phyloP scores from a whole-genome alignment of 2,888 invertebrate genomes.

The Dexiosoma caninum region DNA sequence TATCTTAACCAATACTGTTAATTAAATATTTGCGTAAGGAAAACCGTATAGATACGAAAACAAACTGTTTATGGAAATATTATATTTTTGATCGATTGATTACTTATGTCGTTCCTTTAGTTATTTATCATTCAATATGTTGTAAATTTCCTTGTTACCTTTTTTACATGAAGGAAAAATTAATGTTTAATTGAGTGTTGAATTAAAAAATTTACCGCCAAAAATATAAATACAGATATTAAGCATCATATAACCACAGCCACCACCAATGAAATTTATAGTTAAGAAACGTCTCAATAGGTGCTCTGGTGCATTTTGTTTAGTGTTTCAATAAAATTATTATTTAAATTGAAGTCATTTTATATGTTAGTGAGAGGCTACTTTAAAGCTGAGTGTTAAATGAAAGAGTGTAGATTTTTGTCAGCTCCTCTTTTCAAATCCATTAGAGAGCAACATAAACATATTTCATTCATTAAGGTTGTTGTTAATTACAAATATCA shows the following conservation, averaged over 20 bases:
- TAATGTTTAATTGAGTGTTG: slow-evolving; percentile 29
- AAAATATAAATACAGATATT: background rate
- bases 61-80: too few relatives aligned
- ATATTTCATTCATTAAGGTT: slow-evolving; percentile 4
- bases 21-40: too few relatives aligned
- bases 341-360: slow-evolving; percentile 10
- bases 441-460: slow-evolving; percentile 31
- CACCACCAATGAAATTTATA: slow-evolving; percentile 46
- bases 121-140: too few relatives aligned
- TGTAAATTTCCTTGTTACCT: background rate
- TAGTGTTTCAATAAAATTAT: slow-evolving; percentile 19
- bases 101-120: too few relatives aligned
- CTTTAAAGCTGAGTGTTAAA: slow-evolving; percentile 35
- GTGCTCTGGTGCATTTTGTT: slow-evolving; percentile 53
- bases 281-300: slow-evolving; percentile 29
- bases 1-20: too few relatives aligned
- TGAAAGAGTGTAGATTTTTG: slow-evolving; percentile 19
- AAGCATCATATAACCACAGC: slow-evolving; percentile 40
- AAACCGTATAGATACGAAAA: too few relatives aligned
- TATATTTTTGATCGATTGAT: too few relatives aligned
- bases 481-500: slow-evolving; percentile 59
- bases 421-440: slow-evolving; percentile 33
- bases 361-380: slow-evolving; percentile 53
- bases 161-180: background rate
- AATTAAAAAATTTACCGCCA: slow-evolving; percentile 19